Evolutionary conservation across 92 coral and sea anemone genomes (phyloP).

Genomic region (Micromussa lordhowensis): DNA sequence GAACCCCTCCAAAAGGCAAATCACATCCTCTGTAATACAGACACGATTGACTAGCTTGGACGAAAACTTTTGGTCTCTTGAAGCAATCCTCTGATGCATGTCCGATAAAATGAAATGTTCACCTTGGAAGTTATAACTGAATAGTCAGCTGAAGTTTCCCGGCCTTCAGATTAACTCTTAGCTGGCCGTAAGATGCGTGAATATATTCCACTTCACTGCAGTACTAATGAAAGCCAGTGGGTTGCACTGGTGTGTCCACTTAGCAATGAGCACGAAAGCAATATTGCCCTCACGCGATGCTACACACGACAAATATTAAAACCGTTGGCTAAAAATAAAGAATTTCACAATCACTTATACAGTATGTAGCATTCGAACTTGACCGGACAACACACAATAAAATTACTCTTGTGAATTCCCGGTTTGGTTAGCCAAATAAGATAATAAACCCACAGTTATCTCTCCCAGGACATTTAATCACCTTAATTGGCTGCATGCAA

Average conservation of each 20-base stretch:
- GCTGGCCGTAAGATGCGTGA: neutral
- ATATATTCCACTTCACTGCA: neutral
- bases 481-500: slow-evolving; percentile 30
- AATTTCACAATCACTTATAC: neutral
- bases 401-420: slow-evolving; percentile 8
- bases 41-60: slow-evolving; percentile 34
- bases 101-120: neutral
- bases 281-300: slow-evolving; percentile 35
- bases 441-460: slow-evolving; percentile 16
- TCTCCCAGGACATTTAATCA: neutral
- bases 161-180: neutral
- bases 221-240: neutral
- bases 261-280: slow-evolving; percentile 4
- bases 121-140: too few species aligned
- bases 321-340: slow-evolving; percentile 13
- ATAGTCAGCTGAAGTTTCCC: neutral
- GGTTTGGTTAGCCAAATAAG: slow-evolving; percentile 28
- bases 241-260: neutral
- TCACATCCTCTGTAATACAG: slow-evolving; percentile 58
- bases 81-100: slow-evolving; percentile 26
- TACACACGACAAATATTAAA: neutral
- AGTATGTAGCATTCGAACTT: neutral
- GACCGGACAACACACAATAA: slow-evolving; percentile 20
- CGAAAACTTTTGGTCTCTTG: slow-evolving; percentile 20
- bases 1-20: slow-evolving; percentile 68